These are phyloP conservation scores for Nomia melanderi DNA, from an alignment of 1,140 invertebrate genomes.

Conservation along the genomic window DNA sequence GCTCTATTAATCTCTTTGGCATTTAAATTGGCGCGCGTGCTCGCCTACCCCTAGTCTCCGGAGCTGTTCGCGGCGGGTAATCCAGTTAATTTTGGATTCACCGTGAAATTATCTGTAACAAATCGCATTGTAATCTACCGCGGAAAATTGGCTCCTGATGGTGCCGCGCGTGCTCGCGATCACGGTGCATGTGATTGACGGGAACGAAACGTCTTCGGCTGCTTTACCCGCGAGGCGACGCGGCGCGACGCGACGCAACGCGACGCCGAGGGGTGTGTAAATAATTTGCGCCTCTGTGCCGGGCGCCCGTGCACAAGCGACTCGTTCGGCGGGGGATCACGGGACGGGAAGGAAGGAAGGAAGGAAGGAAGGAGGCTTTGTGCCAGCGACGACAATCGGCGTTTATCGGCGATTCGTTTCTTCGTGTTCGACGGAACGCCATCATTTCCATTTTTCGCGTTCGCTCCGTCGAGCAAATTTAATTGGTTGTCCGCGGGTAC, in stretches of 20 bases:
- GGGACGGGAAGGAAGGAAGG: background rate
- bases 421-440: conserved; percentile 42
- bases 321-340: too few species aligned
- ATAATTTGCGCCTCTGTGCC: conserved; percentile 45
- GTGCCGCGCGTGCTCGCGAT: conserved; percentile 50
- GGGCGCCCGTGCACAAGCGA: too few species aligned
- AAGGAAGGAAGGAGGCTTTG: conserved; percentile 31
- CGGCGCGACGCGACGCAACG: too few species aligned
- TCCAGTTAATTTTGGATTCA: conserved; percentile 49
- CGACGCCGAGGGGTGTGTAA: conserved; percentile 37
- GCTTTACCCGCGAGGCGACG: too few species aligned
- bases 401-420: conserved; percentile 47
- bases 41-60: background rate
- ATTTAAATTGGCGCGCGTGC: conserved; percentile 30
- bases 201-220: conserved; percentile 36
- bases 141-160: conserved; percentile 24
- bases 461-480: conserved; percentile 57
- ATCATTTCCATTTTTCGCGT: conserved; percentile 47
- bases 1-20: conserved; percentile 44
- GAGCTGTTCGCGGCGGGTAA: conserved; percentile 3
- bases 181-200: conserved; percentile 49
- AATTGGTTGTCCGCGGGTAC: conserved; percentile 54
- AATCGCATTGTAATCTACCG: conserved; percentile 44
- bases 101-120: conserved; percentile 52
- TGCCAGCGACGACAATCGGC: conserved; percentile 42